Conservation (phyloP, 2,797 vertebrate species). For the Galago senegalensis region DNA sequence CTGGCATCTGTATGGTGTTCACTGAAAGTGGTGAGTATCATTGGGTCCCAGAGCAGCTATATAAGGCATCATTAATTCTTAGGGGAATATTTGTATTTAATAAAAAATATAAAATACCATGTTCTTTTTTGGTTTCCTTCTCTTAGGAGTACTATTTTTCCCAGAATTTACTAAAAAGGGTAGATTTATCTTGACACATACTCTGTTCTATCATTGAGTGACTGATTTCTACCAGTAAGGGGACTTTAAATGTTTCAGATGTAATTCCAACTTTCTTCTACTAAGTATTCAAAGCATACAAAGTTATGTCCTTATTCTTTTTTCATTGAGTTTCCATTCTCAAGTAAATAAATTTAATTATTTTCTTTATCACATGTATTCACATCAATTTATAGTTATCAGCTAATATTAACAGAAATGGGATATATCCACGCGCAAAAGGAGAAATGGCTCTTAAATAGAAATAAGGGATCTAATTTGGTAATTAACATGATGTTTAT, state of each 20-base stretch:
- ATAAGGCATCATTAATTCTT: constrained; percentile 26
- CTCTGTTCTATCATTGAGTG: neutral
- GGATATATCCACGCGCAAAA: constrained; percentile 2
- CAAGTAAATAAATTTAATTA: constrained; percentile 52
- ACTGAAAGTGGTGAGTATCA: neutral
- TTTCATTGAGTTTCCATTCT: neutral
- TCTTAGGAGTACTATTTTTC: constrained; percentile 35
- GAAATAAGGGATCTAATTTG: neutral
- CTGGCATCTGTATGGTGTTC: neutral
- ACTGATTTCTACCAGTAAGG: constrained; percentile 12
- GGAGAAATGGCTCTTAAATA: constrained; percentile 2
- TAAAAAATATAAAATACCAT: constrained; percentile 50
- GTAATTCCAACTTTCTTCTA: constrained; percentile 37
- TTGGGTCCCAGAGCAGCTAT: neutral
- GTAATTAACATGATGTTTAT: neutral
- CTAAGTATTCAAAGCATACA: neutral
- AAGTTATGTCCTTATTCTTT: neutral
- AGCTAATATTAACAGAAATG: constrained; percentile 39
- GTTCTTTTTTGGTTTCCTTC: constrained; percentile 31
- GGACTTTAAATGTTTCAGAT: constrained; percentile 6
- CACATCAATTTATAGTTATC: neutral
- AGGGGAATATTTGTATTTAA: constrained; percentile 6
- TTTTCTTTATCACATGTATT: neutral
- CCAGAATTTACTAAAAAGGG: constrained; percentile 13
- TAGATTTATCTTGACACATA: neutral